Percentiles rank a stretch among this genome's conserved stretches.
These are phyloP conservation scores for Hemistola chrysoprasaria DNA, from an alignment of 2,888 invertebrate genomes.

Conservation along the genomic window DNA sequence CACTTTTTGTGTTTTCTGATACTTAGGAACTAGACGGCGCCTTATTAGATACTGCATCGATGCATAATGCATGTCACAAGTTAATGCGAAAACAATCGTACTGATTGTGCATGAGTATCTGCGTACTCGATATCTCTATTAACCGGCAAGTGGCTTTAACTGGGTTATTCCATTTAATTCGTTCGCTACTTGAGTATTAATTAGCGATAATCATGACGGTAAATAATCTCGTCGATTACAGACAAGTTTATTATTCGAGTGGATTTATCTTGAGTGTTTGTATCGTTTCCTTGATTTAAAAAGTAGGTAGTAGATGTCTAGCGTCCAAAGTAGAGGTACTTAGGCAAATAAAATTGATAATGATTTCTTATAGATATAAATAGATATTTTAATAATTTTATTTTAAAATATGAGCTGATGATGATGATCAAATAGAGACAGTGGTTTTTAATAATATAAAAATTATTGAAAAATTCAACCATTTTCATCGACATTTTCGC, in stretches of 20 bases:
- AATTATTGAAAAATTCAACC: too few relatives aligned
- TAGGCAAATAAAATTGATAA: too few relatives aligned
- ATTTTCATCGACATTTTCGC: too few relatives aligned
- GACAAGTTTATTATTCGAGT: constrained; percentile 59
- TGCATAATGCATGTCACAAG: constrained; percentile 67
- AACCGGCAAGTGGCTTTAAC: constrained; percentile 61
- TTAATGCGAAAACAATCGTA: constrained; percentile 54
- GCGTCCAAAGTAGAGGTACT: too few relatives aligned
- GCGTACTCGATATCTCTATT: constrained; percentile 56
- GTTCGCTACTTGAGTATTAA: constrained; percentile 66
- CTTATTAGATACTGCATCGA: constrained; percentile 60
- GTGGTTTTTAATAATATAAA: too few relatives aligned
- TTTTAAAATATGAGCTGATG: too few relatives aligned
- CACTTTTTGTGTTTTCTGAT: constrained; percentile 58
- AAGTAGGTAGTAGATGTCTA: constrained; percentile 11
- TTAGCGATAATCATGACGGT: constrained; percentile 69
- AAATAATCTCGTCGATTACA: constrained; percentile 64
- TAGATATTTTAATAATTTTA: too few relatives aligned
- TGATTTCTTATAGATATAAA: too few relatives aligned
- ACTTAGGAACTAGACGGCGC: constrained; percentile 55
- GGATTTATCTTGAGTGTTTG: constrained; percentile 56
- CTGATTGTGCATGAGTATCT: constrained; percentile 46
- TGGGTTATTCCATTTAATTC: constrained; percentile 75
- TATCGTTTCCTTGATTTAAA: constrained; percentile 47
- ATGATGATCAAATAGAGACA: too few relatives aligned